phyloP scores from a whole-genome alignment of 35 echinoderm and acorn worm species.

The Anneissia japonica region DNA sequence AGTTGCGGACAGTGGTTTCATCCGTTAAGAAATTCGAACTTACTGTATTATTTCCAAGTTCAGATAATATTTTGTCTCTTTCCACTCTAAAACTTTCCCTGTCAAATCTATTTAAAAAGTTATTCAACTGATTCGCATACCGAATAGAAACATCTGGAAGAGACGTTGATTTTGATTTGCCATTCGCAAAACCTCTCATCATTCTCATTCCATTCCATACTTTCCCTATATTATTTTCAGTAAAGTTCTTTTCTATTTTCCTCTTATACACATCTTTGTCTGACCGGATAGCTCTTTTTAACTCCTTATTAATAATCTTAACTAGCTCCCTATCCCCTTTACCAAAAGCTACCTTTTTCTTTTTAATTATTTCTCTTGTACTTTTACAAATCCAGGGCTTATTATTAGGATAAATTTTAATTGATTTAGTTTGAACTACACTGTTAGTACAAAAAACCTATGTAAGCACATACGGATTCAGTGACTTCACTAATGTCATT shows the following conservation, averaged over 20 bases:
- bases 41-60: background rate
- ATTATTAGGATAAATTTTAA: slow-evolving; percentile 42
- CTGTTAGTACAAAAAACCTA: slow-evolving; percentile 29
- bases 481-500: slow-evolving; percentile 25
- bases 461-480: slow-evolving; percentile 26
- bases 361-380: slow-evolving; percentile 31
- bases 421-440: slow-evolving; percentile 14
- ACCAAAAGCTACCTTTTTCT: slow-evolving; percentile 6
- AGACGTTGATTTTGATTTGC: background rate
- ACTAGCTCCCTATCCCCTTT: slow-evolving; percentile 20
- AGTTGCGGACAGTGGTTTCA: background rate
- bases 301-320: slow-evolving; percentile 42
- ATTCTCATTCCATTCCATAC: slow-evolving; percentile 37
- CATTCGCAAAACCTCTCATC: slow-evolving; percentile 40
- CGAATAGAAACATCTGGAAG: background rate
- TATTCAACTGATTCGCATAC: slow-evolving; percentile 43
- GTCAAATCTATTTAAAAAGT: slow-evolving; percentile 33
- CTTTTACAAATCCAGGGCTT: slow-evolving; percentile 41
- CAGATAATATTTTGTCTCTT: background rate
- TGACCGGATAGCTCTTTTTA: background rate
- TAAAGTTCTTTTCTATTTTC: slow-evolving; percentile 39
- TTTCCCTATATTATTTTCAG: slow-evolving; percentile 36
- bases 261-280: slow-evolving; percentile 19
- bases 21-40: background rate
- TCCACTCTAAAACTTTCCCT: background rate